A percentile compares a stretch with the other conserved stretches of the same genome.
Evolutionary conservation across 2,113 vertebrate species (phyloP).

Genomic region (Stictonetta naevosa): DNA sequence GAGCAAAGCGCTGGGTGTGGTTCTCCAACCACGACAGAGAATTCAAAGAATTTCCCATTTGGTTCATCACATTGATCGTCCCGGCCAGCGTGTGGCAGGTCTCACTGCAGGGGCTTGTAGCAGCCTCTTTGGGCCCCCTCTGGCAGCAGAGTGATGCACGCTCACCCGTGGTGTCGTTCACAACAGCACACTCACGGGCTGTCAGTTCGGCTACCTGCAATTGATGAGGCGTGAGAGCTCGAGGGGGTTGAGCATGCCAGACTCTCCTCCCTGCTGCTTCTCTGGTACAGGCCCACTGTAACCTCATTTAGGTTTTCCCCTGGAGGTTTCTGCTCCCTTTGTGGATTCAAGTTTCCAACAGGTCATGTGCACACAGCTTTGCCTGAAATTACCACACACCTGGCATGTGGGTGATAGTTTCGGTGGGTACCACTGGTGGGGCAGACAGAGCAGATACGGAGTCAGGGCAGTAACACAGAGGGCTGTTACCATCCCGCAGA

Average conservation of each 20-base stretch:
- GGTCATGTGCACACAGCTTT: not conserved
- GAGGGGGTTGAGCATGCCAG: not conserved
- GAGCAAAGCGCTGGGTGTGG: fast-evolving
- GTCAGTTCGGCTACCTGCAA: not conserved
- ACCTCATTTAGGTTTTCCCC: fast-evolving
- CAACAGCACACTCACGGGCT: not conserved
- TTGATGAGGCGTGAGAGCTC: not conserved
- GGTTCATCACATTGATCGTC: not conserved
- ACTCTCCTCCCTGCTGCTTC: not conserved
- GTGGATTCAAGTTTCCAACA: not conserved
- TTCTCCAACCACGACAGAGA: not conserved
- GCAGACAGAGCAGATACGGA: not conserved
- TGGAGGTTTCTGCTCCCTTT: not conserved
- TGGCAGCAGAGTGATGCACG: fast-evolving
- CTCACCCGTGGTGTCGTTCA: not conserved
- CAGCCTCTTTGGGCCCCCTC: not conserved
- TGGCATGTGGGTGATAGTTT: fast-evolving
- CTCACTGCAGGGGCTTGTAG: not conserved
- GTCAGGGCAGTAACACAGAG: not conserved
- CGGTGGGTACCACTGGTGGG: not conserved
- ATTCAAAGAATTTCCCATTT: not conserved
- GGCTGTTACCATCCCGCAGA: not conserved
- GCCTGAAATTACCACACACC: not conserved
- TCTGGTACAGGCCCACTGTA: not conserved
- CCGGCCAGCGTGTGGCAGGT: fast-evolving